phyloP scores from a whole-genome alignment of 2,113 vertebrate genomes.

The Hirundichthys speculiger region DNA sequence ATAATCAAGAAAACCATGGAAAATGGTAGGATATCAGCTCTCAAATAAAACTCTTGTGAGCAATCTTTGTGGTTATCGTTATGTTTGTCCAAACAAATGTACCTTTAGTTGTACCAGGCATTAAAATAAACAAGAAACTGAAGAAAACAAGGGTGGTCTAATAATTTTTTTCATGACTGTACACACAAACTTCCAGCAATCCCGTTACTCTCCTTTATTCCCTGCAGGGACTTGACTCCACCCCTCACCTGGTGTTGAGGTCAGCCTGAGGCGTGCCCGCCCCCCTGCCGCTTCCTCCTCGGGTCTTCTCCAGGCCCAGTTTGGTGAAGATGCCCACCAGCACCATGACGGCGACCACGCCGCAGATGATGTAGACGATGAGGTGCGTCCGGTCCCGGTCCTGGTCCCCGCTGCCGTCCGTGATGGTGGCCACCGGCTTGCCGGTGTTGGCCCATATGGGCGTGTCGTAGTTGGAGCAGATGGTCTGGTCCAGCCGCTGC shows the following conservation, averaged over 20 bases:
- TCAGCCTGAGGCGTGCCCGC: slow-evolving; percentile 75
- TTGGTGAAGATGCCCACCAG: slow-evolving; percentile 94
- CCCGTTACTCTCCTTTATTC: background rate
- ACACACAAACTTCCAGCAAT: too few species aligned
- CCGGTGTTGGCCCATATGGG: slow-evolving; percentile 93
- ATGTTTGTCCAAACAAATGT: too few species aligned
- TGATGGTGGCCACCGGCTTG: slow-evolving; percentile 84
- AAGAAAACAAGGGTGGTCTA: too few species aligned
- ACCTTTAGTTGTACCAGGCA: too few species aligned
- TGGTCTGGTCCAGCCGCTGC: slow-evolving; percentile 90
- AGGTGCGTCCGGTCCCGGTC: slow-evolving; percentile 89
- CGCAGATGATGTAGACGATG: slow-evolving; percentile 94
- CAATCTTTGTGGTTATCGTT: too few species aligned
- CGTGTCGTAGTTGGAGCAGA: slow-evolving; percentile 93
- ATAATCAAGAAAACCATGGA: too few species aligned
- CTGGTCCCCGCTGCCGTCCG: slow-evolving; percentile 82
- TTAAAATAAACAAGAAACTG: too few species aligned
- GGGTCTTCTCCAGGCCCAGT: slow-evolving; percentile 89
- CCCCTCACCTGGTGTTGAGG: slow-evolving; percentile 89
- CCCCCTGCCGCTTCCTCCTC: slow-evolving; percentile 68
- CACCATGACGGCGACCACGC: slow-evolving; percentile 93
- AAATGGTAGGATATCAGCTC: too few species aligned
- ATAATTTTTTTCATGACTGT: too few species aligned
- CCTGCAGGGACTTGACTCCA: background rate
- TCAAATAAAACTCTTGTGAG: too few species aligned